phyloP scores from a whole-genome alignment of 2,113 vertebrate genomes.

The Pandion haliaetus region DNA sequence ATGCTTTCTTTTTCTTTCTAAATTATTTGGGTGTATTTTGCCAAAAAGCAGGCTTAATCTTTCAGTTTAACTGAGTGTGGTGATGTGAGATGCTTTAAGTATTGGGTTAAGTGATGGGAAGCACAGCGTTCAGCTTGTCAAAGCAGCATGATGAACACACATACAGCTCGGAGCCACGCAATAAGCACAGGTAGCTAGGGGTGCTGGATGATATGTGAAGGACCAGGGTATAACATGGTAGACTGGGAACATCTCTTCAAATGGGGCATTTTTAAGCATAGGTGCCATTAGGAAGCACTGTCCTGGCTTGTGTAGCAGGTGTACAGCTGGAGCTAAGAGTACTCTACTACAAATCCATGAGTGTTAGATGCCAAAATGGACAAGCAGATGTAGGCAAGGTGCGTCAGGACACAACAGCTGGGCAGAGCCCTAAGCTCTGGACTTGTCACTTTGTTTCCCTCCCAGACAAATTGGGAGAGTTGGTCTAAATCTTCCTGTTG shows the following conservation, averaged over 20 bases:
- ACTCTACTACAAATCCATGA: not conserved
- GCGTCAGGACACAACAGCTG: not conserved
- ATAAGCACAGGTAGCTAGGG: not conserved
- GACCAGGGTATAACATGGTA: not conserved
- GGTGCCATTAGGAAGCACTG: not conserved
- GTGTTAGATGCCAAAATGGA: not conserved
- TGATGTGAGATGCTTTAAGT: not conserved
- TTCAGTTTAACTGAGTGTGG: not conserved
- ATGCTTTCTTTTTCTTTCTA: not conserved
- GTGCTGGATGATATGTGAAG: not conserved
- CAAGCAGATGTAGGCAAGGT: not conserved
- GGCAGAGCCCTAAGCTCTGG: not conserved
- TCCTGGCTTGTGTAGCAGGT: not conserved
- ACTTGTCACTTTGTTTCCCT: not conserved
- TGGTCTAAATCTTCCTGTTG: not conserved
- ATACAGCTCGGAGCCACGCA: not conserved
- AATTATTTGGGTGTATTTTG: not conserved
- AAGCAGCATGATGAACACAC: not conserved
- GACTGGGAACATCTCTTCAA: not conserved
- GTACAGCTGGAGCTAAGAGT: not conserved
- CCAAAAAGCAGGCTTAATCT: not conserved
- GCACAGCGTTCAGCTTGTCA: not conserved
- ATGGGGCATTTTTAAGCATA: not conserved
- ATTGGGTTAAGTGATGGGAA: not conserved
- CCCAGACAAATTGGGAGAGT: not conserved